These are phyloP conservation scores for Myotis planiceps DNA, from an alignment of 2,797 vertebrate genomes.

Conservation along the genomic window DNA sequence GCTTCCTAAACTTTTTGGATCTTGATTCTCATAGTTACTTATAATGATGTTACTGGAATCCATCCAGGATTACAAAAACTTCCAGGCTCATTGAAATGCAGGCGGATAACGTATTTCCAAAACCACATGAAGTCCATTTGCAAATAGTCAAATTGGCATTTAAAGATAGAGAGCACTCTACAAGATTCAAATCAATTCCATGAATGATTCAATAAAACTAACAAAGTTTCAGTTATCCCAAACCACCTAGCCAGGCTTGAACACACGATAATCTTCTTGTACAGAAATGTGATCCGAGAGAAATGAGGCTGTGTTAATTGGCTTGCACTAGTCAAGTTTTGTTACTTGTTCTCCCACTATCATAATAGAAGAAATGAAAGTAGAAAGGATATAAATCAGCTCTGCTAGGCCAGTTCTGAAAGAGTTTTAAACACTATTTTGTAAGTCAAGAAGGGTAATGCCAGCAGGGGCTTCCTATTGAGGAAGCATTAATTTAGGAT, in stretches of 20 bases:
- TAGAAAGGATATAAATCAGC: neutral
- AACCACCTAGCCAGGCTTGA: slow-evolving; percentile 40
- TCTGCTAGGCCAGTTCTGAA: neutral
- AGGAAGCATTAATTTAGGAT: neutral
- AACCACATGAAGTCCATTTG: slow-evolving; percentile 40
- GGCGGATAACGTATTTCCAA: slow-evolving; percentile 60
- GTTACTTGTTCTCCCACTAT: neutral
- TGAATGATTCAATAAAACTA: slow-evolving; percentile 58
- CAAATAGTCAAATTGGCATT: slow-evolving; percentile 63
- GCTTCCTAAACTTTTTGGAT: neutral
- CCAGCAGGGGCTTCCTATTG: neutral
- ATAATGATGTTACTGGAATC: neutral
- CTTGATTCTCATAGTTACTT: neutral
- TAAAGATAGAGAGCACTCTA: slow-evolving; percentile 39
- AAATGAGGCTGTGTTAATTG: slow-evolving; percentile 32
- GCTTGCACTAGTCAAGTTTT: neutral
- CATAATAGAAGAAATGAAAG: neutral
- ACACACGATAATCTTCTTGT: slow-evolving; percentile 43
- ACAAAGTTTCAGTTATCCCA: slow-evolving; percentile 42
- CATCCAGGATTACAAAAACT: slow-evolving; percentile 20
- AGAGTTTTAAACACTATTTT: neutral
- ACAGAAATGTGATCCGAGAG: slow-evolving; percentile 27
- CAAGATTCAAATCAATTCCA: slow-evolving; percentile 55
- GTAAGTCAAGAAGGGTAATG: neutral
- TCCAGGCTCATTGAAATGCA: slow-evolving; percentile 40